These are phyloP conservation scores for Cryptocheilus praepositus DNA, from an alignment of 2,888 invertebrate genomes.

Conservation along the genomic window DNA sequence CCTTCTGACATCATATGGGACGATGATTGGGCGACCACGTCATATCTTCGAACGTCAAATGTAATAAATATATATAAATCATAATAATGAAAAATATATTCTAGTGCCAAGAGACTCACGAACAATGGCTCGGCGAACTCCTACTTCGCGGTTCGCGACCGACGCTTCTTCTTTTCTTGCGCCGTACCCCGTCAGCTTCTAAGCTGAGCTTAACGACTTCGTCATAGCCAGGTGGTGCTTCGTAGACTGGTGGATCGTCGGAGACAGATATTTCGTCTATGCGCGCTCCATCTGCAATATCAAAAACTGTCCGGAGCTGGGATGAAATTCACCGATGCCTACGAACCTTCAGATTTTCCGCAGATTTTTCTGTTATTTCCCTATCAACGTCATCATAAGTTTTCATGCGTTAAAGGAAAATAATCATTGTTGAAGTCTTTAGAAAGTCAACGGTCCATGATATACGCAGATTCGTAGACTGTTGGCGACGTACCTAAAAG, in stretches of 20 bases:
- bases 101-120: constrained; percentile 57
- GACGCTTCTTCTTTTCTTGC: constrained; percentile 53
- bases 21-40: constrained; percentile 40
- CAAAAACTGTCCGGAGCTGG: constrained; percentile 61
- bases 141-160: constrained; percentile 49
- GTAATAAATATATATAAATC: no score
- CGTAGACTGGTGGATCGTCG: constrained; percentile 83
- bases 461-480: not conserved
- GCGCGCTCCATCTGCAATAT: constrained; percentile 74
- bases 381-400: not conserved
- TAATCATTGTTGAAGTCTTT: not conserved
- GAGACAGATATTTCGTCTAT: constrained; percentile 75
- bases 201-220: constrained; percentile 80
- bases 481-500: constrained; percentile 77
- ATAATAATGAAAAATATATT: no score
- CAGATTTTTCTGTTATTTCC: not conserved
- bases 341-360: not conserved
- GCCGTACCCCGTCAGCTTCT: constrained; percentile 72
- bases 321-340: not conserved
- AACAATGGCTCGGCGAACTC: constrained; percentile 59
- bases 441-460: not conserved
- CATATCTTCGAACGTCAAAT: constrained; percentile 37
- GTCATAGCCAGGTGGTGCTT: constrained; percentile 84
- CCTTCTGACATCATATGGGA: constrained; percentile 41
- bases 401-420: not conserved